phyloP scores from a whole-genome alignment of 2,113 vertebrate genomes.

The Climacteris rufus region DNA sequence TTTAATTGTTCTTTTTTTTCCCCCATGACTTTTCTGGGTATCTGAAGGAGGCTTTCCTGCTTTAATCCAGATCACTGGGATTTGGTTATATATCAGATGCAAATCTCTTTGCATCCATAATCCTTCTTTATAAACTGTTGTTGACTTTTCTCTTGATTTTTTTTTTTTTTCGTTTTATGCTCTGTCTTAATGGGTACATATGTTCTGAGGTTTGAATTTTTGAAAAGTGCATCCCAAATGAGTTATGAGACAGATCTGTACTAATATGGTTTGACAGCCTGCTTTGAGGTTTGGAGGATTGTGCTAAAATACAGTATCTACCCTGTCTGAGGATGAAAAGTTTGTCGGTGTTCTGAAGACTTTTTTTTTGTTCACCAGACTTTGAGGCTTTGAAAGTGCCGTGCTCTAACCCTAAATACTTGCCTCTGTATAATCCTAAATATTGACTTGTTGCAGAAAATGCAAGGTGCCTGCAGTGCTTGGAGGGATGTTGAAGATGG shows the following conservation, averaged over 20 bases:
- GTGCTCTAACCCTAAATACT: not conserved
- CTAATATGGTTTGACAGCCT: not conserved
- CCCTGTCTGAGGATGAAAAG: not conserved
- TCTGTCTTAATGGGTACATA: not conserved
- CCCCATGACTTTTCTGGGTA: not conserved
- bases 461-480: not conserved
- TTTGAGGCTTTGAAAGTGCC: not conserved
- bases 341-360: not conserved
- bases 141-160: not conserved
- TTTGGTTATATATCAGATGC: constrained; percentile 44
- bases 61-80: constrained; percentile 50
- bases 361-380: not conserved
- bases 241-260: not conserved
- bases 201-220: not conserved
- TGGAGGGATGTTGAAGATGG: not conserved
- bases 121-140: constrained; percentile 31
- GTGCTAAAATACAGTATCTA: not conserved
- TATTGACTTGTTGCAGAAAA: not conserved
- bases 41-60: constrained; percentile 28
- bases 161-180: not conserved
- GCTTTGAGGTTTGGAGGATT: not conserved
- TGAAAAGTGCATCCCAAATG: not conserved
- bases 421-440: not conserved
- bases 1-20: not conserved
- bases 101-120: constrained; percentile 48